Conservation (phyloP, 2,797 vertebrate genomes). For the Acanthopagrus latus region DNA sequence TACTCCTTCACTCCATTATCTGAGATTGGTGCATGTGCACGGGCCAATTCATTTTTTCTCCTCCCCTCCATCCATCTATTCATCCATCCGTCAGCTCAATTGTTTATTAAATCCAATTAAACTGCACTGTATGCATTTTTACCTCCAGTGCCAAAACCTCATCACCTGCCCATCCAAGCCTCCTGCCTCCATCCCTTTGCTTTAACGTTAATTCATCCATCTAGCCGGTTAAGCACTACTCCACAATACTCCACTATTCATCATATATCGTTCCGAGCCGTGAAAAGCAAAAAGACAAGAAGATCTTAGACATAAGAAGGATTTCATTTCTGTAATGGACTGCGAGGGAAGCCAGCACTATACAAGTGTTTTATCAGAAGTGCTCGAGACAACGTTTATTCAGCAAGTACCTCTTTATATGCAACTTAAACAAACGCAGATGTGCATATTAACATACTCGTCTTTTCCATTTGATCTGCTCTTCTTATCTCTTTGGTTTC, state of each 20-base stretch:
- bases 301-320: not conserved
- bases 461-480: not conserved
- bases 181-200: not conserved
- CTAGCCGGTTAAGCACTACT: not conserved
- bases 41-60: constrained; percentile 12
- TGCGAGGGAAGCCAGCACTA: not conserved
- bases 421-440: not conserved
- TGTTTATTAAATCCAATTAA: constrained; percentile 62
- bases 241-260: not conserved
- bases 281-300: not conserved
- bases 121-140: constrained; percentile 30
- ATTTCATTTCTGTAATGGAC: not conserved
- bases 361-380: not conserved
- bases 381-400: not conserved
- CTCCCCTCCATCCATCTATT: constrained; percentile 13
- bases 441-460: not conserved
- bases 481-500: not conserved
- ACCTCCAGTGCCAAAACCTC: not conserved
- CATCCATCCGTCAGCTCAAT: constrained; percentile 48
- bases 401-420: not conserved
- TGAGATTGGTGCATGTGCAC: constrained; percentile 37
- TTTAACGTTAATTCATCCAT: not conserved
- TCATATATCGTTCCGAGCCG: no score
- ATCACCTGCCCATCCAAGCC: not conserved
- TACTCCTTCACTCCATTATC: constrained; percentile 44